Evolutionary conservation across 2,113 vertebrate species (phyloP).

Genomic region (Calypte anna): DNA sequence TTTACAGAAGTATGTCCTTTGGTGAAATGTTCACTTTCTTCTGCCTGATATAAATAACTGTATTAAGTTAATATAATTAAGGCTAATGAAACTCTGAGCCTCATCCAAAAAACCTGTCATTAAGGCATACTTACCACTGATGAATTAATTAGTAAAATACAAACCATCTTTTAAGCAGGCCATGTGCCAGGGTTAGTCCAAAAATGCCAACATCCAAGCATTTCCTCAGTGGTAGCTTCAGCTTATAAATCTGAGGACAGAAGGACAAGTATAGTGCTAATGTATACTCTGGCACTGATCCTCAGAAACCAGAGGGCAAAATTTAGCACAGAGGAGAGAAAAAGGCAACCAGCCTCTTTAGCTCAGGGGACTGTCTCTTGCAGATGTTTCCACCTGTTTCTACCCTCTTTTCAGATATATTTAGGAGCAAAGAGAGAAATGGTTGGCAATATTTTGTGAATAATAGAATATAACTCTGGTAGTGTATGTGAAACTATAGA

Average conservation of each 20-base stretch:
- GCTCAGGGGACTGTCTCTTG: neutral
- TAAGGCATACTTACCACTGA: constrained; percentile 63
- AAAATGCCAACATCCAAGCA: constrained; percentile 18
- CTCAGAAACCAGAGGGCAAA: neutral
- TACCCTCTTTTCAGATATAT: neutral
- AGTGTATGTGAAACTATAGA: neutral
- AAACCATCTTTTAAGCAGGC: constrained; percentile 55
- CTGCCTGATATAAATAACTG: constrained; percentile 57
- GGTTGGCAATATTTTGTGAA: neutral
- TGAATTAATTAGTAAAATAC: constrained; percentile 71
- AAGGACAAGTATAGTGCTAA: neutral
- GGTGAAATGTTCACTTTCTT: constrained; percentile 63
- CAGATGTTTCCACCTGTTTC: neutral
- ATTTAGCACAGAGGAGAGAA: neutral
- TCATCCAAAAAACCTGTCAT: constrained; percentile 60
- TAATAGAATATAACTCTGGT: neutral
- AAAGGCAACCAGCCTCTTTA: neutral
- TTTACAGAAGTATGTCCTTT: constrained; percentile 30
- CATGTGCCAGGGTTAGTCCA: constrained; percentile 40
- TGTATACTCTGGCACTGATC: neutral
- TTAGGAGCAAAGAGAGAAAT: neutral
- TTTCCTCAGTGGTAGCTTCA: constrained; percentile 17
- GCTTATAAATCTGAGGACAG: neutral
- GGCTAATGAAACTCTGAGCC: constrained; percentile 69
- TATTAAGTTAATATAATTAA: constrained; percentile 66